Evolutionary conservation across 2,888 invertebrate genomes (phyloP).

Genomic region (Agrilus mali): DNA sequence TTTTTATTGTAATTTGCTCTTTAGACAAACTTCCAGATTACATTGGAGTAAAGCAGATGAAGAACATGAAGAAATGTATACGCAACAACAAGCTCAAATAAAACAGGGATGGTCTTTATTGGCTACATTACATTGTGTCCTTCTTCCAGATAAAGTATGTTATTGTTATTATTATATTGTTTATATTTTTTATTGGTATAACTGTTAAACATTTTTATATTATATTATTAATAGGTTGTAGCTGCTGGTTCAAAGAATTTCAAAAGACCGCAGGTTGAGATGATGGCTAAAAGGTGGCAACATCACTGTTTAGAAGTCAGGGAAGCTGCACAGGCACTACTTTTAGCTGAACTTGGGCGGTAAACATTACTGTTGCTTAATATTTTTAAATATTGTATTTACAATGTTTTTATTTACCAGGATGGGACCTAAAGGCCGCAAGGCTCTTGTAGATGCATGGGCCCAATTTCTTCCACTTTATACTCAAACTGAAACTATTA

Average conservation of each 20-base stretch:
- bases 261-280: slow-evolving; percentile 93
- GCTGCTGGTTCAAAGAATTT: slow-evolving; percentile 60
- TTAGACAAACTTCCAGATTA: slow-evolving; percentile 49
- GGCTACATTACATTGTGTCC: slow-evolving; percentile 91
- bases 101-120: slow-evolving; percentile 96
- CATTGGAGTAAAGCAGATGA: slow-evolving; percentile 64
- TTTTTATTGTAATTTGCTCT: slow-evolving; percentile 4
- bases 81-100: slow-evolving; percentile 81
- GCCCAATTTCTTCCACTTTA: slow-evolving; percentile 87
- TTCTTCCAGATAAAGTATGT: slow-evolving; percentile 83
- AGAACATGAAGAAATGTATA: slow-evolving; percentile 70
- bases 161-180: background rate
- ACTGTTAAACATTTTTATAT: background rate
- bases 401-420: slow-evolving; percentile 26
- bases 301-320: slow-evolving; percentile 96
- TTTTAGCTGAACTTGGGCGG: slow-evolving; percentile 85
- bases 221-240: slow-evolving; percentile 20
- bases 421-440: slow-evolving; percentile 82
- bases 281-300: slow-evolving; percentile 96
- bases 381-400: slow-evolving; percentile 5
- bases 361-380: slow-evolving; percentile 15
- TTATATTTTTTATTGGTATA: background rate
- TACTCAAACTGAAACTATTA: slow-evolving; percentile 67
- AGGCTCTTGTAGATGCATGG: slow-evolving; percentile 90
- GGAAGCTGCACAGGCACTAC: slow-evolving; percentile 90